A percentile compares a stretch with the other conserved stretches of the same genome.
These are phyloP conservation scores for Palythoa grandis DNA, from an alignment of 92 coral and sea anemone genomes.

Conservation along the genomic window DNA sequence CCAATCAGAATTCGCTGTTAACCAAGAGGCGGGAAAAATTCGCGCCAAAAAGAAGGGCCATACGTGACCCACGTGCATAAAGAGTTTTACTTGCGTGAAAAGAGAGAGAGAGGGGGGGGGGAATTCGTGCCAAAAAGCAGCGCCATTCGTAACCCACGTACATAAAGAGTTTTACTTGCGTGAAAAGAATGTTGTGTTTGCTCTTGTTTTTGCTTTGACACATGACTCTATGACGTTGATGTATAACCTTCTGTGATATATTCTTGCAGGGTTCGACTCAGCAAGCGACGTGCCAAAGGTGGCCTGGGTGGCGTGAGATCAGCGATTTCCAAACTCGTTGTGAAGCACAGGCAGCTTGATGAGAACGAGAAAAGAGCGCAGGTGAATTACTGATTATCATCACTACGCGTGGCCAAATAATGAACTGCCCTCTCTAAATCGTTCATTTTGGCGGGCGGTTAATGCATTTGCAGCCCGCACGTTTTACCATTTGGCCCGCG, in stretches of 20 bases:
- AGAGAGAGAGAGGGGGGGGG: no score
- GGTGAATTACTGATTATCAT: slow-evolving; percentile 47
- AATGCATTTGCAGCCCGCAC: no score
- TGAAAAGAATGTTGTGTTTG: no score
- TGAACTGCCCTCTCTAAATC: no score
- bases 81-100: background rate
- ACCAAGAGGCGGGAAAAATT: background rate
- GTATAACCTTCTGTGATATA: background rate
- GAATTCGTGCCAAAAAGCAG: background rate
- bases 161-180: background rate
- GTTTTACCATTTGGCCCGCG: no score
- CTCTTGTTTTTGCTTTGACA: background rate
- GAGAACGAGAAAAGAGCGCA: slow-evolving; percentile 88
- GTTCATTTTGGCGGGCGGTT: no score
- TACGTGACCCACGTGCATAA: background rate
- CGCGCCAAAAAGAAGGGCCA: background rate
- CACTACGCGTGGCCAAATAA: no score
- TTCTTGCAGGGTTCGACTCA: slow-evolving; percentile 83
- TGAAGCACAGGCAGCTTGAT: slow-evolving; percentile 90
- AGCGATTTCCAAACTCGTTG: slow-evolving; percentile 94
- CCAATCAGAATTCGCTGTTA: background rate
- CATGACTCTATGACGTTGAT: background rate
- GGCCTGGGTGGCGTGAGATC: slow-evolving; percentile 98
- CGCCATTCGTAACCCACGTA: background rate
- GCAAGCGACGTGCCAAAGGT: slow-evolving; percentile 96